These are phyloP conservation scores for Fulmarus glacialis DNA, from an alignment of 2,113 vertebrate genomes.

Conservation along the genomic window DNA sequence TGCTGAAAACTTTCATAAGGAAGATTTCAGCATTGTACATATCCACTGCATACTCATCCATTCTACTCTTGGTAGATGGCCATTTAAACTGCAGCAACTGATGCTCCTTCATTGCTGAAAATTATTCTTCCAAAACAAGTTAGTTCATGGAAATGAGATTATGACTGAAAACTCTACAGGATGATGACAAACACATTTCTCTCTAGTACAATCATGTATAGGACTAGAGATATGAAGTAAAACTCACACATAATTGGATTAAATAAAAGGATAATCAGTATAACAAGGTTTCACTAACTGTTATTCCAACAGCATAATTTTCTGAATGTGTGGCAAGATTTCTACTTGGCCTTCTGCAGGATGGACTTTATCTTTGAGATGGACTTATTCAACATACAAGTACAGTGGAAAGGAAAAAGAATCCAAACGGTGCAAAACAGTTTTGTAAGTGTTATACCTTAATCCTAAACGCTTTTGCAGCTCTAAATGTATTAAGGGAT, in stretches of 20 bases:
- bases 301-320: neutral
- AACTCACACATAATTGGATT: neutral
- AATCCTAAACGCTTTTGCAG: neutral
- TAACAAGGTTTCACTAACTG: neutral
- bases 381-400: neutral
- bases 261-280: neutral
- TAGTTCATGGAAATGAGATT: neutral
- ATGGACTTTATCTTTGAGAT: neutral
- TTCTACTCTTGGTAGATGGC: neutral
- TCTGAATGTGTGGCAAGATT: neutral
- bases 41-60: neutral
- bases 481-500: conserved; percentile 12
- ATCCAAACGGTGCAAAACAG: neutral
- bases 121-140: neutral
- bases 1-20: neutral
- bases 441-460: neutral
- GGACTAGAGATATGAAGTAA: neutral
- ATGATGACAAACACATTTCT: neutral
- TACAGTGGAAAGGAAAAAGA: neutral
- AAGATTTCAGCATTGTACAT: neutral
- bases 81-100: neutral
- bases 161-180: neutral
- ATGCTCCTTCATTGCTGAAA: neutral
- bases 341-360: neutral
- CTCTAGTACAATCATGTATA: neutral